A percentile compares a stretch with the other conserved stretches of the same genome.
Conservation (phyloP, 2,797 vertebrate species). For the Rhinoraja longicauda region DNA sequence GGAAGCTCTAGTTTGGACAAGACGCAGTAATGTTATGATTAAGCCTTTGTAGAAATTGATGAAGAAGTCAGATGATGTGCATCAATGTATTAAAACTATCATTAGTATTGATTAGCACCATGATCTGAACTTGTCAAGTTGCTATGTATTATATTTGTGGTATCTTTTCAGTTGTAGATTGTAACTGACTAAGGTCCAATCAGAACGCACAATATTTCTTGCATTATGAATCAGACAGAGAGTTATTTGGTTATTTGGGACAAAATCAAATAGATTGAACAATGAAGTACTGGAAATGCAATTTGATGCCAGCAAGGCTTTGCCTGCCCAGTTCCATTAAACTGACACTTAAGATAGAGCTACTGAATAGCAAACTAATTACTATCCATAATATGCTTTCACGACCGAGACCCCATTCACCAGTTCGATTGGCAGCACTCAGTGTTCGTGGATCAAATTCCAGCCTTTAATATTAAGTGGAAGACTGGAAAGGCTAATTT, state of each 20-base stretch:
- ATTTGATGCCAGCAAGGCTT: slow-evolving; percentile 17
- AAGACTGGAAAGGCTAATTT: neutral
- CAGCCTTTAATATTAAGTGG: neutral
- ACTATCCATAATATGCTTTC: slow-evolving; percentile 37
- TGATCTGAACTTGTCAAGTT: neutral
- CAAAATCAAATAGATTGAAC: neutral
- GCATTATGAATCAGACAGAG: neutral
- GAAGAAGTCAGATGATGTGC: neutral
- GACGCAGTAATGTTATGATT: neutral
- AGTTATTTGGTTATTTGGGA: neutral
- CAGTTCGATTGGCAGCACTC: slow-evolving; percentile 23
- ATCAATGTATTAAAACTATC: neutral
- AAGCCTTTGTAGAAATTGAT: neutral
- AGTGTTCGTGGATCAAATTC: neutral
- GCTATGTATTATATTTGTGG: neutral
- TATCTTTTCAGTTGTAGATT: neutral
- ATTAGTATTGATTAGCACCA: neutral
- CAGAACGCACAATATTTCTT: neutral
- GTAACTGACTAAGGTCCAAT: neutral
- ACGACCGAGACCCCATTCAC: slow-evolving; percentile 28
- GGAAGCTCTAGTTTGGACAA: neutral
- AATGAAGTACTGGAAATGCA: slow-evolving; percentile 14
- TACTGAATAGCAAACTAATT: slow-evolving; percentile 42
- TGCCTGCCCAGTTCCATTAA: slow-evolving; percentile 38
- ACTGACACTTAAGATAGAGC: slow-evolving; percentile 43